Evolutionary conservation across 2,113 vertebrate genomes (phyloP), one percentile per base, ranked within the genome.

Genomic region (Eubucco bourcierii): DNA sequence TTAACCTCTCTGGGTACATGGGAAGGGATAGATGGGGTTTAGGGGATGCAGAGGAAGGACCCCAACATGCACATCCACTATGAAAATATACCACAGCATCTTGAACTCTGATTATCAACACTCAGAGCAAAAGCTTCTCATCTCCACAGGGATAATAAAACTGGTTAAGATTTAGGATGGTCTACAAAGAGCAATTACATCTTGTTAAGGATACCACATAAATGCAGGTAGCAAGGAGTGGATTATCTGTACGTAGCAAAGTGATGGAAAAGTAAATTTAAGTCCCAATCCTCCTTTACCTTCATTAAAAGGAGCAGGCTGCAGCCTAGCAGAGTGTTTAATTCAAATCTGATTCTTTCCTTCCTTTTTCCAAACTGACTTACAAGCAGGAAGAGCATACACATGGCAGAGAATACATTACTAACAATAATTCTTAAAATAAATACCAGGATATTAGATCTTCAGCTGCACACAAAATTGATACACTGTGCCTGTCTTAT

Each of bases 381-480:
- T 75, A 80, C 34, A 86, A 78, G 58, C 61, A 88, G 80, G 10
- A 44, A 86, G 31, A 88, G 12, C 28, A 28, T 14, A n/a, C 28
- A 44, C 44, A 15, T 2, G 15, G 41, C 64, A 76, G 50, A 84
- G 8, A 94, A 68, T n/a, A 68, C 23, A 77, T 58, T 64, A 33
- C n/a, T 46, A 77, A 25, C 52, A 90, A 64, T 80, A 90, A 83
- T 53, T 67, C 67, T 72, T 88, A 76, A 92, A 87, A 78, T 91
- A 94, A 95, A 80, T 63, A 86, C 29, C n/a, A 79, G 55, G 27
- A 60, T 76, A 92, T 88, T 92, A 90, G 59, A 65, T 59, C 60
- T 88, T 86, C 59, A 68, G 5, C 33, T 80, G 70, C 76, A n/a
- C 25, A 66, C 60, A 44, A 77, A 86, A 68, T 9, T 23, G 47